Conservation (phyloP, 1,140 invertebrate species). For the Hyposmocoma kahamanoa region DNA sequence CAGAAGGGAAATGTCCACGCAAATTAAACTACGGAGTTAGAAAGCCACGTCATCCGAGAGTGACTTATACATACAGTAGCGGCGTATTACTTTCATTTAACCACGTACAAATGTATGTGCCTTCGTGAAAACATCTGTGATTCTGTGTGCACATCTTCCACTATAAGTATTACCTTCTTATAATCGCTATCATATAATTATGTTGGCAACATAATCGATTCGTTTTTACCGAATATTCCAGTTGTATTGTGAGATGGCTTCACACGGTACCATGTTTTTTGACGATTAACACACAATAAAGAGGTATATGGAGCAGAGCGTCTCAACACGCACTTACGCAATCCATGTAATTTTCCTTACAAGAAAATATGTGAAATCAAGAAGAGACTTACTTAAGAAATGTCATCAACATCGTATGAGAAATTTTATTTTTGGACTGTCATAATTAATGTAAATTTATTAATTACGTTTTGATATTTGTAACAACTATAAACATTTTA, state of each 20-base stretch:
- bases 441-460: background rate
- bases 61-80: too few species aligned
- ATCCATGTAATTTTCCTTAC: constrained; percentile 10
- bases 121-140: background rate
- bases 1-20: too few species aligned
- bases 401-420: background rate
- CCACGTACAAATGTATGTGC: background rate
- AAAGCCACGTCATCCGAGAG: too few species aligned
- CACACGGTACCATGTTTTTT: constrained; percentile 25
- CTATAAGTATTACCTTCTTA: background rate
- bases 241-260: constrained; percentile 9
- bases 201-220: constrained; percentile 1
- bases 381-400: background rate
- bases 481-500: background rate
- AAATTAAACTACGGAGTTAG: too few species aligned
- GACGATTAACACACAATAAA: constrained; percentile 23
- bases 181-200: constrained; percentile 10
- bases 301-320: constrained; percentile 25
- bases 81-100: background rate
- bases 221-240: constrained; percentile 13
- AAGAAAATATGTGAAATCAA: constrained; percentile 9
- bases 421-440: background rate
- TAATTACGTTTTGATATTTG: too few species aligned
- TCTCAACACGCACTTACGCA: constrained; percentile 10
- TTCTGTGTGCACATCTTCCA: constrained; percentile 1